A percentile compares a stretch with the other conserved stretches of the same genome.
Conservation (phyloP, 2,797 vertebrate species). For the Sternotherus odoratus region DNA sequence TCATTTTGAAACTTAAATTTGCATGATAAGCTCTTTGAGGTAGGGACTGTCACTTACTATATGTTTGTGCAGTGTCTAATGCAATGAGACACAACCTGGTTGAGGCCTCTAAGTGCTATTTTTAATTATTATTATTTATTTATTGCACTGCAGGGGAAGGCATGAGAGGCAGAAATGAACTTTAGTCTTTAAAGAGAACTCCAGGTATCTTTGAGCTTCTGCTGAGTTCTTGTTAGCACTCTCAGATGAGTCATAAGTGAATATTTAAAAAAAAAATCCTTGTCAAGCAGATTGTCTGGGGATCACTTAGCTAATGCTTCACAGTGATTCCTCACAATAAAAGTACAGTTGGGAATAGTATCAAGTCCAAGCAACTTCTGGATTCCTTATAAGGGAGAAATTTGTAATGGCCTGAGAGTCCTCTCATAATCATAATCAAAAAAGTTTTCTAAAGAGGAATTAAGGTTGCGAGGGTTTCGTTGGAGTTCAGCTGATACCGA, state of each 20-base stretch:
- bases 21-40: not conserved
- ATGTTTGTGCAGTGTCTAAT: not conserved
- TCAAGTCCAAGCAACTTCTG: not conserved
- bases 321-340: not conserved
- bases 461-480: not conserved
- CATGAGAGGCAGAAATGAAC: not conserved
- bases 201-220: not conserved
- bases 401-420: constrained; percentile 8
- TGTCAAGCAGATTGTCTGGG: constrained; percentile 11
- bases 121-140: not conserved
- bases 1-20: not conserved
- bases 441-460: constrained; percentile 19
- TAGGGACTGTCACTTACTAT: not conserved
- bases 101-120: not conserved
- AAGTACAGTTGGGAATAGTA: not conserved
- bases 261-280: not conserved
- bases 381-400: constrained; percentile 62
- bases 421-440: constrained; percentile 1
- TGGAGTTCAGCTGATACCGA: not conserved
- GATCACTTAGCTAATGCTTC: not conserved
- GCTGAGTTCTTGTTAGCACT: not conserved
- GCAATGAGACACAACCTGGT: not conserved
- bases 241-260: not conserved
- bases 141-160: not conserved
- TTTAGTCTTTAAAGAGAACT: not conserved